Percentiles rank a stretch among this genome's conserved stretches.
Conservation (phyloP, 1,140 invertebrate species). For the Drosophila sp. region DNA sequence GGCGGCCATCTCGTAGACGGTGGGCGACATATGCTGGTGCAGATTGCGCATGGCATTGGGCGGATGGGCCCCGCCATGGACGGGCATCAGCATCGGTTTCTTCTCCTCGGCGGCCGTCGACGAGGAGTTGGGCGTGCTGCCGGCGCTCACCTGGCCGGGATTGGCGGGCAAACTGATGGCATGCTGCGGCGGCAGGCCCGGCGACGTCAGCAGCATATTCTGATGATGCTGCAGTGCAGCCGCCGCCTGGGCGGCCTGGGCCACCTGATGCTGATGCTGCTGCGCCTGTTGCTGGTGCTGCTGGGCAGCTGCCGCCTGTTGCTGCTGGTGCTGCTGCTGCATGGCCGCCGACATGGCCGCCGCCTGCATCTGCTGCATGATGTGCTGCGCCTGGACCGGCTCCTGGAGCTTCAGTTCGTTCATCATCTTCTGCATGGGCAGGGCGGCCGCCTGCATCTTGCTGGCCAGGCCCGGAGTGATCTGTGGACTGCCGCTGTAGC, state of each 20-base stretch:
- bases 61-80: conserved; percentile 82
- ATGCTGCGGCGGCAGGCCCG: conserved; percentile 87
- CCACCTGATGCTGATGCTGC: conserved; percentile 84
- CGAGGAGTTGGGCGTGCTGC: conserved; percentile 27
- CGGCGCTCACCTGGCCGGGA: conserved; percentile 74
- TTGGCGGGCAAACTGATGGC: conserved; percentile 84
- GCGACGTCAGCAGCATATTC: conserved; percentile 86
- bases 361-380: conserved; percentile 85
- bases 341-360: conserved; percentile 84
- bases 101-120: conserved; percentile 84
- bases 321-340: conserved; percentile 84
- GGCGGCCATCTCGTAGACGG: conserved; percentile 98
- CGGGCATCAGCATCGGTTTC: conserved; percentile 83
- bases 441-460: conserved; percentile 85
- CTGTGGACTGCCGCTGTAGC: conserved; percentile 92
- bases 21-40: conserved; percentile 92
- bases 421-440: conserved; percentile 90
- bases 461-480: conserved; percentile 89
- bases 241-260: conserved; percentile 85
- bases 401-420: conserved; percentile 88
- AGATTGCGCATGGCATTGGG: conserved; percentile 87
- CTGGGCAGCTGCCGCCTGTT: conserved; percentile 59
- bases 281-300: conserved; percentile 85
- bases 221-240: conserved; percentile 85
- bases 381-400: conserved; percentile 89